phyloP scores from a whole-genome alignment of 2,113 vertebrate genomes.

The Oncorhynchus masou region DNA sequence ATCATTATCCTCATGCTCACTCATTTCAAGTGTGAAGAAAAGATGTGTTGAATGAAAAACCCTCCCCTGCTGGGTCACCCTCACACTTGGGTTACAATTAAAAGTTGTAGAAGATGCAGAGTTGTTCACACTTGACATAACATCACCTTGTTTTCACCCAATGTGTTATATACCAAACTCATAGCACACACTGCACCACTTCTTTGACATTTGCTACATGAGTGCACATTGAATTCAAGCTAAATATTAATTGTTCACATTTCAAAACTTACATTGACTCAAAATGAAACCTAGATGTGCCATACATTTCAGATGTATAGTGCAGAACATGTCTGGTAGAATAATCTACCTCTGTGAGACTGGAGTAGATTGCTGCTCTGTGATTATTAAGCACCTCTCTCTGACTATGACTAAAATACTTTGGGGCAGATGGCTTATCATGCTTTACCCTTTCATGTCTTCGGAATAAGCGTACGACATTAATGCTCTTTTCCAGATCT shows the following conservation, averaged over 20 bases:
- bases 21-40: conserved; percentile 25
- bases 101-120: conserved; percentile 28
- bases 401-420: conserved; percentile 58
- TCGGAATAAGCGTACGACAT: conserved; percentile 73
- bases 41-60: conserved; percentile 7
- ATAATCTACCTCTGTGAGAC: conserved; percentile 39
- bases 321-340: conserved; percentile 49
- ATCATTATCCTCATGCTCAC: neutral
- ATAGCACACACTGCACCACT: neutral
- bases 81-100: conserved; percentile 11
- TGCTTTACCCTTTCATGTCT: conserved; percentile 76
- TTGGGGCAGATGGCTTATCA: conserved; percentile 70
- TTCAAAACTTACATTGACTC: conserved; percentile 43
- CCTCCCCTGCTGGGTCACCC: conserved; percentile 22
- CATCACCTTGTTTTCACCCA: neutral
- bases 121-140: conserved; percentile 32
- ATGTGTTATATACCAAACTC: neutral
- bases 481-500: conserved; percentile 69
- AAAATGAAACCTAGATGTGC: conserved; percentile 45
- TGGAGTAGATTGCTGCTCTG: too few relatives aligned
- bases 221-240: conserved; percentile 29
- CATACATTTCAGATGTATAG: conserved; percentile 62
- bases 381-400: conserved; percentile 67
- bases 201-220: conserved; percentile 26
- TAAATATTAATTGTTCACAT: conserved; percentile 53